Conservation (phyloP, 1,140 invertebrate genomes). For the Amyelois transitella region DNA sequence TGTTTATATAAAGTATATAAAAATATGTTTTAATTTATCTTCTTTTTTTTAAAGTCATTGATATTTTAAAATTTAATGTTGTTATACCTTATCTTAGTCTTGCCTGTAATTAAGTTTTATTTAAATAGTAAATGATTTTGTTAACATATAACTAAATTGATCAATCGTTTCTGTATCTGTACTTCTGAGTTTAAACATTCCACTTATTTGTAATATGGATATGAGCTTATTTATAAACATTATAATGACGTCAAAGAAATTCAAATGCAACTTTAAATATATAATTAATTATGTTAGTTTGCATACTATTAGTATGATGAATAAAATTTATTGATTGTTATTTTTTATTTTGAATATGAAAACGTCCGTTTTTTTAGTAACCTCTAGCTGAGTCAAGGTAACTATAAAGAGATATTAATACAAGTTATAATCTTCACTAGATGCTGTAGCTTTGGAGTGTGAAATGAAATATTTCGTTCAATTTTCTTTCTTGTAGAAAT, state of each 20-base stretch:
- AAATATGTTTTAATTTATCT: too few species aligned
- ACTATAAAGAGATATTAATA: too few species aligned
- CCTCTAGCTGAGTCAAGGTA: not conserved
- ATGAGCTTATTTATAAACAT: not conserved
- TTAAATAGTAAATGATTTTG: not conserved
- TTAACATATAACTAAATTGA: not conserved
- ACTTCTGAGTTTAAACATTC: not conserved
- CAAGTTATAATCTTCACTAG: too few species aligned
- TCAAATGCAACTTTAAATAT: constrained; percentile 2
- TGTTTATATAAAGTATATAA: too few species aligned
- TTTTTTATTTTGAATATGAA: constrained; percentile 19
- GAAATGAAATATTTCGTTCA: too few species aligned
- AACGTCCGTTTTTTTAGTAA: not conserved
- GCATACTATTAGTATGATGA: constrained; percentile 16
- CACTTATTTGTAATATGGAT: not conserved
- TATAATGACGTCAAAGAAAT: constrained; percentile 2
- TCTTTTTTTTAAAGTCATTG: too few species aligned
- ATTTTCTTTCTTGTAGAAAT: too few species aligned
- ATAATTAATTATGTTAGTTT: constrained; percentile 3
- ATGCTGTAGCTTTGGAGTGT: too few species aligned
- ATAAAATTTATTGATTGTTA: constrained; percentile 23
- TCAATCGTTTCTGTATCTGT: not conserved
- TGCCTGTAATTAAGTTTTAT: not conserved
- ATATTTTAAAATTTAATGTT: too few species aligned
- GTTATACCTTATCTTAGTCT: too few species aligned